Evolutionary conservation across 2,797 vertebrate species (phyloP).

Genomic region (Poeciliopsis presidionis): DNA sequence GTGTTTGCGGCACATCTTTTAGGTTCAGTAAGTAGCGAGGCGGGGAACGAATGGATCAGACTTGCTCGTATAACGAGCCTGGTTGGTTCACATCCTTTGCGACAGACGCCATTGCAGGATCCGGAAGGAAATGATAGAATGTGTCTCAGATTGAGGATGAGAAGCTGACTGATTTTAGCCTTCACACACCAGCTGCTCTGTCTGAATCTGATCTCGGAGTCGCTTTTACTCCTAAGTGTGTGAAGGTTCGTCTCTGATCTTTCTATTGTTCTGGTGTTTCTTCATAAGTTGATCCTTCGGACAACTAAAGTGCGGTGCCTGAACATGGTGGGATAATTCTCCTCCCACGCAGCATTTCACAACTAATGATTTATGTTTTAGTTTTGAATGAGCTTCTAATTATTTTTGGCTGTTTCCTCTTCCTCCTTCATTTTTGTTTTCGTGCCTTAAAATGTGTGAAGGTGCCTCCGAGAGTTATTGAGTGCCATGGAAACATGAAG

Average conservation of each 20-base stretch:
- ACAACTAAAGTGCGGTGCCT: not conserved
- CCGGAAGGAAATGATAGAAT: not conserved
- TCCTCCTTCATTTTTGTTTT: not conserved
- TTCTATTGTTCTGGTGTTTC: not conserved
- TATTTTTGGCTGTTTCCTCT: not conserved
- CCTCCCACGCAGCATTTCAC: not conserved
- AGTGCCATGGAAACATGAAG: not conserved
- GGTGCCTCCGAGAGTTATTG: not conserved
- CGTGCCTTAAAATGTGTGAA: not conserved
- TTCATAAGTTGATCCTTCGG: not conserved
- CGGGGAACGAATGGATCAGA: not conserved
- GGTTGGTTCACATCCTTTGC: not conserved
- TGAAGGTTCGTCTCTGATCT: not conserved
- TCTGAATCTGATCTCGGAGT: conserved; percentile 7
- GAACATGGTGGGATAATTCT: not conserved
- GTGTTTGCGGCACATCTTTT: not conserved
- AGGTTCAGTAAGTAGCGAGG: not conserved
- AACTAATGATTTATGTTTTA: not conserved
- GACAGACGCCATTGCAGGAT: not conserved
- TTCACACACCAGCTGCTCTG: conserved; percentile 47
- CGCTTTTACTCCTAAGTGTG: not conserved
- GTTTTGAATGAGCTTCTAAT: not conserved
- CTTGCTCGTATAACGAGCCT: not conserved
- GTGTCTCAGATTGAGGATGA: not conserved
- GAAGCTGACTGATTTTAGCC: conserved; percentile 3